Evolutionary conservation across 2,113 vertebrate genomes (phyloP).

Genomic region (Sminthopsis crassicaudata): DNA sequence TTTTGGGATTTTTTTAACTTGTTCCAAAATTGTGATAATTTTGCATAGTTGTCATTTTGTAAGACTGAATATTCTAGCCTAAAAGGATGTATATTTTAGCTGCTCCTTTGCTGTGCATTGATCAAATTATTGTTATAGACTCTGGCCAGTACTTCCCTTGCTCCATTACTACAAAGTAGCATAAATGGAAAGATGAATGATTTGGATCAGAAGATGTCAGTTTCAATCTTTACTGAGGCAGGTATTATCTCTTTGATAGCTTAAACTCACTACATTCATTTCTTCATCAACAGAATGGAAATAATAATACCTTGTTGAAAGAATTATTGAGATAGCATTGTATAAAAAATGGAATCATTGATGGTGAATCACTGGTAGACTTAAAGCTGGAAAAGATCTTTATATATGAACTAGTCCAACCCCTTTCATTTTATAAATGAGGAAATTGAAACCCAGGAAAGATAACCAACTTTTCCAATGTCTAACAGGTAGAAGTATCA

Average conservation of each 20-base stretch:
- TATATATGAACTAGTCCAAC: neutral
- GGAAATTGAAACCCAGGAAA: neutral
- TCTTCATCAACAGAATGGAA: neutral
- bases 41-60: constrained; percentile 21
- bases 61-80: neutral
- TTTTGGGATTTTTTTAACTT: constrained; percentile 44
- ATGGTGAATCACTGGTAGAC: neutral
- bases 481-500: neutral
- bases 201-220: neutral
- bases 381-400: neutral
- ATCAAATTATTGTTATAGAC: constrained; percentile 23
- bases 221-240: neutral
- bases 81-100: neutral
- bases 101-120: constrained; percentile 8
- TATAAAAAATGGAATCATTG: neutral
- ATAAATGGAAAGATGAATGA: neutral
- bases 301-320: neutral
- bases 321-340: neutral
- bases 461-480: neutral
- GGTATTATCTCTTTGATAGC: neutral
- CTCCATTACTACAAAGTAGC: neutral
- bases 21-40: constrained; percentile 37
- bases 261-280: constrained; percentile 15
- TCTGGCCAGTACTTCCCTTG: neutral
- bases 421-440: neutral